Percentiles rank a stretch among this genome's conserved stretches.
These are phyloP conservation scores for Odontomachus brunneus DNA, from an alignment of 1,140 invertebrate species.

Conservation along the genomic window DNA sequence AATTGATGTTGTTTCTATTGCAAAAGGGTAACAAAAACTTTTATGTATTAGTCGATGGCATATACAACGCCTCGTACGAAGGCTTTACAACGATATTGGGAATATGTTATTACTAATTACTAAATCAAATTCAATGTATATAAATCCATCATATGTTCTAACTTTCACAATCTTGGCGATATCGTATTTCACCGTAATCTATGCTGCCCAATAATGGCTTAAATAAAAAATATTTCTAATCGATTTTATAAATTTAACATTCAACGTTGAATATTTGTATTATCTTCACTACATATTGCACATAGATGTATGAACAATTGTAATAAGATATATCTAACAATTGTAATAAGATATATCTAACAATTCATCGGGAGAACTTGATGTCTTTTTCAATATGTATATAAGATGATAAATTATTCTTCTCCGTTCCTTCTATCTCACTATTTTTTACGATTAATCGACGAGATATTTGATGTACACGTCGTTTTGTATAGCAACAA, in stretches of 20 bases:
- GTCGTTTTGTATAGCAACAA: no score
- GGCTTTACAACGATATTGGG: slow-evolving; percentile 52
- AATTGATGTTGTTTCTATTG: slow-evolving; percentile 59
- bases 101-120: not conserved
- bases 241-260: not conserved
- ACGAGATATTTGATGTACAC: no score
- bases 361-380: no score
- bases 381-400: no score
- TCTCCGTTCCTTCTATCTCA: no score
- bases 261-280: not conserved
- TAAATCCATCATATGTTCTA: slow-evolving; percentile 7
- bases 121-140: not conserved
- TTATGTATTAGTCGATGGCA: slow-evolving; percentile 56
- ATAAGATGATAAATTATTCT: no score
- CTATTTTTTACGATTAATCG: no score
- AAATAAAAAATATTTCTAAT: not conserved
- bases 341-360: no score
- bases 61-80: slow-evolving; percentile 40
- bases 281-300: not conserved
- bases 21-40: slow-evolving; percentile 51
- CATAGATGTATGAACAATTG: no score
- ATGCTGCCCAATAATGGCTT: not conserved
- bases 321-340: no score
- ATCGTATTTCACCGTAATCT: slow-evolving; percentile 27
- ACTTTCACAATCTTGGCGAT: not conserved